These are phyloP conservation scores for Leucania comma DNA, from an alignment of 2,888 invertebrate genomes.

Conservation along the genomic window DNA sequence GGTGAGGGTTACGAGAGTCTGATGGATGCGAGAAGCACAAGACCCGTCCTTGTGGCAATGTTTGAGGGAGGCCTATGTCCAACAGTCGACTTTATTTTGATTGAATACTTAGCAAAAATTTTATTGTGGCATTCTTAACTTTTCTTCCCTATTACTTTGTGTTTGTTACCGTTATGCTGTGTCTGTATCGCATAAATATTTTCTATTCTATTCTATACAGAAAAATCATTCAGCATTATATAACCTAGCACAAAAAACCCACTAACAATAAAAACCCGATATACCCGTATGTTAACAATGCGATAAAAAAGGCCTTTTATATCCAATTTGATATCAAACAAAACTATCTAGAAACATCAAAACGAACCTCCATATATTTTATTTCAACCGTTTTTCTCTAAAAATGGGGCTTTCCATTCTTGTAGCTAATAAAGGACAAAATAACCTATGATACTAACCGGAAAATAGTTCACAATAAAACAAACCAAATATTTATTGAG, in stretches of 20 bases:
- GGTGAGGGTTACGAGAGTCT: too few species aligned
- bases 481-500: constrained; percentile 64
- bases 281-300: constrained; percentile 24
- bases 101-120: too few species aligned
- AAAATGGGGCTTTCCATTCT: constrained; percentile 21
- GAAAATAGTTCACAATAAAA: constrained; percentile 51
- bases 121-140: too few species aligned
- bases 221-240: background rate
- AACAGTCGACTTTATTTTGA: too few species aligned
- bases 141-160: too few species aligned
- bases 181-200: too few species aligned
- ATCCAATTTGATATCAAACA: constrained; percentile 32
- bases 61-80: too few species aligned
- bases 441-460: constrained; percentile 47
- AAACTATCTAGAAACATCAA: constrained; percentile 41
- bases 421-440: constrained; percentile 48
- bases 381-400: constrained; percentile 37
- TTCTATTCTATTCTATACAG: too few species aligned
- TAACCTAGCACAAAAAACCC: background rate
- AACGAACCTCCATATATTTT: constrained; percentile 37
- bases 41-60: too few species aligned
- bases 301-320: constrained; percentile 15
- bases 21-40: too few species aligned
- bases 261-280: background rate
- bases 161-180: too few species aligned